These are phyloP conservation scores for Poecilia picta DNA, from an alignment of 2,797 vertebrate genomes.

Conservation along the genomic window DNA sequence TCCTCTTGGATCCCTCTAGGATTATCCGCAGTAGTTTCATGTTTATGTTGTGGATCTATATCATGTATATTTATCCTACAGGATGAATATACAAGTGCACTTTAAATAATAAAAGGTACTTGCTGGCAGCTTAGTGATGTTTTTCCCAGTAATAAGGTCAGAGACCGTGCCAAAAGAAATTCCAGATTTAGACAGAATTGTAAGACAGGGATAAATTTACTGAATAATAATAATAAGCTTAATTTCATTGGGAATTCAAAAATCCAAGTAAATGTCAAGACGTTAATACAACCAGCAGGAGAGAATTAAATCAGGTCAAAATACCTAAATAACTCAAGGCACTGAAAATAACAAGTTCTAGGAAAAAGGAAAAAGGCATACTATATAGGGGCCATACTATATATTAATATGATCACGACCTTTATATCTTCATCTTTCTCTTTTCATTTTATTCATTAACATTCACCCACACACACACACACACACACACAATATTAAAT, in stretches of 20 bases:
- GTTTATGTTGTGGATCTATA: conserved; percentile 16
- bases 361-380: conserved; percentile 40
- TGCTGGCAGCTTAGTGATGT: too few relatives aligned
- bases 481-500: neutral
- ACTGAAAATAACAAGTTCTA: conserved; percentile 48
- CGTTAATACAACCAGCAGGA: neutral
- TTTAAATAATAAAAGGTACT: conserved; percentile 12
- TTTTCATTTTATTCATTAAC: conserved; percentile 22
- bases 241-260: conserved; percentile 2
- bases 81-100: neutral
- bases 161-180: neutral
- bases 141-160: neutral
- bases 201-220: neutral
- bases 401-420: conserved; percentile 64
- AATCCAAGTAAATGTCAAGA: conserved; percentile 23
- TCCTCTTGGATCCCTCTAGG: conserved; percentile 25
- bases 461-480: neutral
- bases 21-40: conserved; percentile 20
- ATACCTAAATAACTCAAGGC: conserved; percentile 41
- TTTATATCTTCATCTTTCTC: conserved; percentile 60
- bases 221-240: neutral
- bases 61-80: neutral
- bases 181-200: neutral
- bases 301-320: conserved; percentile 41
- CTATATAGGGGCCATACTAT: conserved; percentile 26